Conservation (phyloP, 2,113 vertebrate genomes). For the Centropus bengalensis region DNA sequence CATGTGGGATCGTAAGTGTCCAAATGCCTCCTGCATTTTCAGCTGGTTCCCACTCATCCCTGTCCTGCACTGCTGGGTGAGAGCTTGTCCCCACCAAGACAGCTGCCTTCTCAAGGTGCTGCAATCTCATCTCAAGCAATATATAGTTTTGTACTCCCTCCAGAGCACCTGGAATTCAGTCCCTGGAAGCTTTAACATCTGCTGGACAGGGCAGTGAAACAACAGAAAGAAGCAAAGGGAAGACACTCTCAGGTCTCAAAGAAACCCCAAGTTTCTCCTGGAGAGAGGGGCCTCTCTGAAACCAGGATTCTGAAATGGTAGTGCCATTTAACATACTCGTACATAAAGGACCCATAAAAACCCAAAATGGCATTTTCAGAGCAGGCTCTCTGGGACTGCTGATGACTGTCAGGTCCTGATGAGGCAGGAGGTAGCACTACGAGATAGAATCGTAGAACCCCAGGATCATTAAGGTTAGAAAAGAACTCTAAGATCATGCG, state of each 20-base stretch:
- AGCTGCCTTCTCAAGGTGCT: neutral
- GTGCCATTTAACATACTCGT: too few species aligned
- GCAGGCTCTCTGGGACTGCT: neutral
- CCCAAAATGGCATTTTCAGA: accelerated
- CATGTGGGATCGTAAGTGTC: accelerated
- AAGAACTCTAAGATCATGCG: too few species aligned
- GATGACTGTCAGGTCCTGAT: neutral
- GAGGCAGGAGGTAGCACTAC: neutral
- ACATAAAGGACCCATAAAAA: neutral
- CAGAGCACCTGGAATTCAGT: neutral
- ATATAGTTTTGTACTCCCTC: accelerated
- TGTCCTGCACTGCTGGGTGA: neutral
- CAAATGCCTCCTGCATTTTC: neutral
- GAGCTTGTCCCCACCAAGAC: neutral
- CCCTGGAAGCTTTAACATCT: neutral
- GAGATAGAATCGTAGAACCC: neutral
- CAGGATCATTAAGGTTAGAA: too few species aligned
- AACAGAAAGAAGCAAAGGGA: neutral
- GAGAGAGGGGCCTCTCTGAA: neutral
- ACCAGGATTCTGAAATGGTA: neutral
- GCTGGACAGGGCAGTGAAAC: neutral
- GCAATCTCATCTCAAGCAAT: neutral
- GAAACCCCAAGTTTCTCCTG: neutral
- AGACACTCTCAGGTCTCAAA: neutral
- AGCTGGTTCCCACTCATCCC: neutral